These are phyloP conservation scores for Danio rerio DNA, from an alignment of 2,113 vertebrate genomes.

Conservation along the genomic window GRCz12tu NC_133186.1:9033001-9033500, in stretches of 20 bases:
- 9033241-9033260: background rate
- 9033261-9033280: background rate
- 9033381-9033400: no score
- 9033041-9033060: slow-evolving; percentile 56
- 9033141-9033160: background rate
- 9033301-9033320: no score
- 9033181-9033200: background rate
- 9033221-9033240: slow-evolving; percentile 10
- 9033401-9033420: no score
- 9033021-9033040: slow-evolving; percentile 55
- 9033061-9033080: slow-evolving; percentile 58
- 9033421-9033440: no score
- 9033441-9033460: no score
- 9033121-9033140: slow-evolving; percentile 33
- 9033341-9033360: no score
- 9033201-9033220: background rate
- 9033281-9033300: no score
- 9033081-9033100: slow-evolving; percentile 40
- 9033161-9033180: background rate
- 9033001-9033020: slow-evolving; percentile 20
- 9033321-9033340: no score
- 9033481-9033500: no score
- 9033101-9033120: slow-evolving; percentile 49
- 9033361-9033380: no score
- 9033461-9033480: no score